A percentile compares a stretch with the other conserved stretches of the same genome.
These are phyloP conservation scores for Phaethornis superciliosus DNA, from an alignment of 2,113 vertebrate species.

Conservation along the genomic window DNA sequence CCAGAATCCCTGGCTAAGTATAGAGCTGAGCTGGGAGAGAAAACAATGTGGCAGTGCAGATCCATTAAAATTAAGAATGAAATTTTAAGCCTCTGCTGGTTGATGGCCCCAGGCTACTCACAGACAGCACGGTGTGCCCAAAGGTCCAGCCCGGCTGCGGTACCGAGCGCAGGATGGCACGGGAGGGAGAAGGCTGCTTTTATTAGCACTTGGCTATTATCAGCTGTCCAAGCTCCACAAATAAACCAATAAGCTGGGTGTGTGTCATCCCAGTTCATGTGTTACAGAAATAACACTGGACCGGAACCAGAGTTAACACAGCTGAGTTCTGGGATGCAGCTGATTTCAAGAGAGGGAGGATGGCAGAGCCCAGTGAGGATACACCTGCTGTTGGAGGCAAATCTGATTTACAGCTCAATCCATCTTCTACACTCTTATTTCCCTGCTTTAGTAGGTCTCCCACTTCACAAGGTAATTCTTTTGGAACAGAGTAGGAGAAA, in stretches of 20 bases:
- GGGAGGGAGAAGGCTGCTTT: neutral
- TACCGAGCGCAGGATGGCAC: neutral
- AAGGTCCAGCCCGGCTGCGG: neutral
- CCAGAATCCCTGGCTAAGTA: constrained; percentile 23
- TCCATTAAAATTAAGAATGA: constrained; percentile 18
- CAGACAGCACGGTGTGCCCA: accelerated
- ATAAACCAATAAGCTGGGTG: constrained; percentile 25
- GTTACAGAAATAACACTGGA: constrained; percentile 45
- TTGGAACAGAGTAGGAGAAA: neutral
- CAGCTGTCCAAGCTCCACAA: constrained; percentile 29
- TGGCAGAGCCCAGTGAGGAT: neutral
- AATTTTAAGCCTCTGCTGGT: neutral
- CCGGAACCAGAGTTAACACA: constrained; percentile 32
- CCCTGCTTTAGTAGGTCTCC: neutral
- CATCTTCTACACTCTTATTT: neutral
- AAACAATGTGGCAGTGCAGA: neutral
- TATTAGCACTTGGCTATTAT: constrained; percentile 10
- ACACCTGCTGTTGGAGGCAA: neutral
- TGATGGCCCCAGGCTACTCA: neutral
- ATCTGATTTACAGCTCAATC: neutral
- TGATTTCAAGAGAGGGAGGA: neutral
- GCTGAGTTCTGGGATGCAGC: neutral
- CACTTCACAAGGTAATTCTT: neutral
- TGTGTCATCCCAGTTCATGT: neutral
- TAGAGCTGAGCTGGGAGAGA: neutral